Base-by-base conservation (phyloP, 2,888 invertebrate genomes). In the Cheilosia grossa region DNA sequence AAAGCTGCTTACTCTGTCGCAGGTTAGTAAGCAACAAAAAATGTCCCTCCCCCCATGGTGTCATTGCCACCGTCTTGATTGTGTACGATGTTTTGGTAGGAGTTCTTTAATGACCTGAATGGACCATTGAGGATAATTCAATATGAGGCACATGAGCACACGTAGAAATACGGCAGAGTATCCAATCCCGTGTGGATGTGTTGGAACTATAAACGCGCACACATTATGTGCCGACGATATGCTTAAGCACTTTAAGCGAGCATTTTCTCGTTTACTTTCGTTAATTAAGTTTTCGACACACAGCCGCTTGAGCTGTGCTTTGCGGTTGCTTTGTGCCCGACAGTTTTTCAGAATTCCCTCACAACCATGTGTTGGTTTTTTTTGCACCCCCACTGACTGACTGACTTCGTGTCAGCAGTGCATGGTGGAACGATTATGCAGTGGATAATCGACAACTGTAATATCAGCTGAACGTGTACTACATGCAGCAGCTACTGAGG, bases 201-300 rank as follows among this genome's bases (percentile, higher is more conserved):
- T n/a, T n/a, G n/a, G n/a, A n/a, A n/a, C n/a, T n/a, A n/a, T n/a
- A n/a, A 30, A 6, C 7, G 4, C 10, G 33, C 33, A 61, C 30
- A 27, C n/a, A 42, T 24, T 58, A 5, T 10, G 6, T 33, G 7
- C 10, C n/a, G 44, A 44, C n/a, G 19, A 19, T 21, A 49, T 19
- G 49, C 15, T 49, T 33, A 47, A 30, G 47, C 53, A 53, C 40
- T n/a, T 53, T 40, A 66, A 24, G 66, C 66, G 53, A 10, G 66
- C 66, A 7, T 37, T 10, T 37, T 5, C 30, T 13, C 56, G 33
- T 56, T 67, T 58, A 58, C 47, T 69, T 44, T 56, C 69, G 33
- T 49, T 69, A 69, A 69, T 69, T 69, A 58, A 69, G 56, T 69
- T 56, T 47, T 37, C 37, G 10, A 27, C 19, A 15, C 30, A 21